Evolutionary conservation across 2,888 invertebrate genomes (phyloP), one percentile per base, ranked within the genome.

Genomic region (Eupithecia centaureata): DNA sequence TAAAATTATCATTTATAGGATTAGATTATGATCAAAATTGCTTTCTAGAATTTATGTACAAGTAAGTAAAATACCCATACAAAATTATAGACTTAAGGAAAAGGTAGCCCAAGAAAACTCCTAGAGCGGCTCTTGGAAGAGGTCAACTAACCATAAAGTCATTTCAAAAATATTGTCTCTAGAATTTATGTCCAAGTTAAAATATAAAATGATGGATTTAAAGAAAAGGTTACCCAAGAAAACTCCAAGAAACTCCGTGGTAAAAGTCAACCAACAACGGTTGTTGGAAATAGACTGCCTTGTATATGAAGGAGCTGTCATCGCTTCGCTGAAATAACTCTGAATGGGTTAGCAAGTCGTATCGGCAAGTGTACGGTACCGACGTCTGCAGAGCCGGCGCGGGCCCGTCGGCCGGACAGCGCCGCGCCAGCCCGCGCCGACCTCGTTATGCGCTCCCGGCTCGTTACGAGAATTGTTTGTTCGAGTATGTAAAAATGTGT

Each of bases 401-500:
- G 47, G 78, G 73, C 76, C 47, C 22, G 8, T 10, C 47, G 47
- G 67, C 65, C 69, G 73, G 78, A 73, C 73, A 72, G 73, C 77
- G 76, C 80, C 74, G 67, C 68, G 62, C 58, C 42, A 42, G 68
- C 72, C 72, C 71, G 77, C 77, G 73, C 78, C 84, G 83, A 80
- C 80, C 91, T 92, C 92, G 92, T 92, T 92, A 92, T 57, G 38
- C 63, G 84, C 84, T 85, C 87, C 86, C 88, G 88, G 86, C 91
- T 92, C 92, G 92, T 92, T 92, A 92, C 83, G 88, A 85, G 91
- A 90, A 92, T 92, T 92, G 93, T 93, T 93, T 92, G 92, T 91
- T 92, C 90, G 92, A 91, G 91, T 92, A 92, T 92, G 92, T 92
- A 92, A 92, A 92, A 92, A 92, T 92, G 92, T 92, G 92, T 92